phyloP scores from a whole-genome alignment of 2,888 invertebrate genomes.

The Acanthoscelides obtectus region DNA sequence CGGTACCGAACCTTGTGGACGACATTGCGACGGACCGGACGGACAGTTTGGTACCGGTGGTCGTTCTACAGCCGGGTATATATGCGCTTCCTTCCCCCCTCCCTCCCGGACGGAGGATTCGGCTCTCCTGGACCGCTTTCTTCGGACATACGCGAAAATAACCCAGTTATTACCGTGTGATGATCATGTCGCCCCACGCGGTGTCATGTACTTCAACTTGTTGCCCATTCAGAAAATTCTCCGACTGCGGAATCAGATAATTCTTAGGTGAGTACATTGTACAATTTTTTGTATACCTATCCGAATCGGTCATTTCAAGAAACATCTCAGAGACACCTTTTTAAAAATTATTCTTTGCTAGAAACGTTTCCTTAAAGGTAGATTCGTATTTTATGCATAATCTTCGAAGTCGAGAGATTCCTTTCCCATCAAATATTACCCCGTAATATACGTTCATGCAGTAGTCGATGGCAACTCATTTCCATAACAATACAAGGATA shows the following conservation, averaged over 20 bases:
- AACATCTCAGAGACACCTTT: too few species aligned
- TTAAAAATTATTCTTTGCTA: too few species aligned
- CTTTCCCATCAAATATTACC: too few species aligned
- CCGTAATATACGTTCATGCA: too few species aligned
- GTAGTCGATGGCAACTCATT: too few species aligned
- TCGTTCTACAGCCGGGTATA: constrained; percentile 43
- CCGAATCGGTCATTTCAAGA: too few species aligned
- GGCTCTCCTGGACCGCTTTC: constrained; percentile 49
- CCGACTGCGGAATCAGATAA: not conserved
- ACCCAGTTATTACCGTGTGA: constrained; percentile 40
- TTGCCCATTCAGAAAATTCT: not conserved
- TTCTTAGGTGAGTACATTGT: not conserved
- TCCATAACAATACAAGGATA: too few species aligned
- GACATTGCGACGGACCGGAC: not conserved
- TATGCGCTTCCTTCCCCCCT: constrained; percentile 42
- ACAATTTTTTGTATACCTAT: not conserved
- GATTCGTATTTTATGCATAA: too few species aligned
- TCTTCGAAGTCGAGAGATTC: too few species aligned
- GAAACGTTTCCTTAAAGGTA: too few species aligned
- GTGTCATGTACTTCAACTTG: not conserved
- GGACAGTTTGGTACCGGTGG: constrained; percentile 38
- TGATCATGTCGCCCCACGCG: not conserved
- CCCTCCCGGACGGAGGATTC: constrained; percentile 11
- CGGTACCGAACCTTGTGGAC: not conserved
- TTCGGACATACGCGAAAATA: constrained; percentile 40